Percentiles rank a stretch among this genome's conserved stretches.
Conservation (phyloP, 1,140 invertebrate species). For the Lepidostoma basale region DNA sequence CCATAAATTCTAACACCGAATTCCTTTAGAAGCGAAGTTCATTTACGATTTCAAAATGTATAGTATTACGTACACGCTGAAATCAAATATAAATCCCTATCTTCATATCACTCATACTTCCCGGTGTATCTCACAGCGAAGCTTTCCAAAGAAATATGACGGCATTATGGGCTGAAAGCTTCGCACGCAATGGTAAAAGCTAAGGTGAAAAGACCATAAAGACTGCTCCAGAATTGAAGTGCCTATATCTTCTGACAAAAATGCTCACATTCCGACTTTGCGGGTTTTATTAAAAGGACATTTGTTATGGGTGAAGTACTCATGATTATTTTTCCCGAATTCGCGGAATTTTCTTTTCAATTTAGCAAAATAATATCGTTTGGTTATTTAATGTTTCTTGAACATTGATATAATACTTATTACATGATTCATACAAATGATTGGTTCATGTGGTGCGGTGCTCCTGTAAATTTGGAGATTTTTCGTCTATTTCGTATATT, state of each 20-base stretch:
- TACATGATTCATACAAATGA: too few species aligned
- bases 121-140: background rate
- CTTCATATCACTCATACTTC: conserved; percentile 33
- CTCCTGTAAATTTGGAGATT: too few species aligned
- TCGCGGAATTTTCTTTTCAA: too few species aligned
- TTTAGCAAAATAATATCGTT: too few species aligned
- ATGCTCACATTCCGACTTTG: background rate
- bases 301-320: background rate
- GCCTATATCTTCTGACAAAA: background rate
- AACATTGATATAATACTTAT: too few species aligned
- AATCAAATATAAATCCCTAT: conserved; percentile 28
- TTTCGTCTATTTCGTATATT: too few species aligned
- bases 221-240: conserved; percentile 12
- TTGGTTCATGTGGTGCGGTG: too few species aligned
- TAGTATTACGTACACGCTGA: conserved; percentile 23
- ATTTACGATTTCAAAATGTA: conserved; percentile 6
- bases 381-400: too few species aligned
- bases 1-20: too few species aligned
- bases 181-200: conserved; percentile 43
- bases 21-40: background rate
- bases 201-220: conserved; percentile 40
- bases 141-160: conserved; percentile 44
- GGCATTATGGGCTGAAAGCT: conserved; percentile 42
- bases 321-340: background rate
- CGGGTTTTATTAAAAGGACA: background rate